These are phyloP conservation scores for Aythya baeri DNA, from an alignment of 2,113 vertebrate genomes.

Conservation along the genomic window DNA sequence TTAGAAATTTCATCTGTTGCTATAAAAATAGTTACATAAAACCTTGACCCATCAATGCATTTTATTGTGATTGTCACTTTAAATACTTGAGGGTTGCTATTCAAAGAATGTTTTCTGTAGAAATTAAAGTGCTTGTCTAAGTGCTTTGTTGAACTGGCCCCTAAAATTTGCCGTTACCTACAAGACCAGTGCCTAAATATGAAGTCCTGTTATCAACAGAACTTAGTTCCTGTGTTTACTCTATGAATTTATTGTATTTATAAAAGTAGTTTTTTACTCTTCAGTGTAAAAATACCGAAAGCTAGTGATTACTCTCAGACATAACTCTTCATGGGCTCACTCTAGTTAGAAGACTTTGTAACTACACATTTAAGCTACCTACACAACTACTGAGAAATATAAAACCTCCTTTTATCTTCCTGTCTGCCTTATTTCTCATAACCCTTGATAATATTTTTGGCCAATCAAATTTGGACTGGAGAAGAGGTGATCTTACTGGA, in stretches of 20 bases:
- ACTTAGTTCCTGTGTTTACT: neutral
- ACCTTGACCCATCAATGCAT: neutral
- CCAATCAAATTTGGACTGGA: neutral
- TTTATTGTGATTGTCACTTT: neutral
- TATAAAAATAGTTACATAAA: neutral
- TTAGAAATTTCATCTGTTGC: neutral
- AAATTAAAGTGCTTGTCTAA: neutral
- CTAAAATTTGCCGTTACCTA: neutral
- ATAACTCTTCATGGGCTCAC: neutral
- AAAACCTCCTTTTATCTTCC: neutral
- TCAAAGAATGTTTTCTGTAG: neutral
- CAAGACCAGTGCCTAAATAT: neutral
- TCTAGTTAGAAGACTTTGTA: neutral
- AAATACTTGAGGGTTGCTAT: neutral
- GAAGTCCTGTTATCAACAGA: neutral
- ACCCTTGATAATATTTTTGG: neutral
- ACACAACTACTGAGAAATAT: neutral
- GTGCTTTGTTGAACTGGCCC: neutral
- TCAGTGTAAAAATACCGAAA: too few relatives aligned
- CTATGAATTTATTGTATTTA: neutral
- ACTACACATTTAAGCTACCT: neutral
- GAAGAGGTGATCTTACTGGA: neutral
- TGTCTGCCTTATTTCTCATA: neutral
- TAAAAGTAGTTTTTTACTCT: neutral
- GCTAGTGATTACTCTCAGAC: neutral